Base-by-base conservation (phyloP, 2,113 vertebrate genomes). In the Rallus limicola region DNA sequence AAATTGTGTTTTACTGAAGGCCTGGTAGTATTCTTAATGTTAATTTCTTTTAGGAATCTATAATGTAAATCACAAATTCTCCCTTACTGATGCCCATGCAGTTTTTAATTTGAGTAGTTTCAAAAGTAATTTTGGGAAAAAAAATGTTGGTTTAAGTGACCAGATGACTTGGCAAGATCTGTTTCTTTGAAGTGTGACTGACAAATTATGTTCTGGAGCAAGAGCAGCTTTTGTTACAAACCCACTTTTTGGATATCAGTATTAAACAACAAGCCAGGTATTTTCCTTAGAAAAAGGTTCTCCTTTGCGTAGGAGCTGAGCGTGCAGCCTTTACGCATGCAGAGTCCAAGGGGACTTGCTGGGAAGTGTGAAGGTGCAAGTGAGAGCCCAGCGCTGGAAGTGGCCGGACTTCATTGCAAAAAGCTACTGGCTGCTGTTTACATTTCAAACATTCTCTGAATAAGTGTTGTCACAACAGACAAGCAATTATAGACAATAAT, bases 381-480 rank as follows among this genome's bases (percentile, higher is more conserved):
- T 1, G 28, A 50, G n/a, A 92, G 76, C 25, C 68, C 64, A 42
- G 82, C 7, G 48, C 20, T 9, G 5, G 13, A 26, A 8, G 2
- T 46, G 65, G 62, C 84, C 93, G 48, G 38, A 79, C 68, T 93
- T 86, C 76, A 70, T 3, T 52, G 56, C 53, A 71, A 60, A 96
- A 80, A 90, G 71, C 90, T 63, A 40, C 62, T 93, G 86, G 48
- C 82, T 93, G 82, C 77, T 87, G 92, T 90, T 96, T 95, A 91
- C 86, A 96, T 88, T 93, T 96, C 94, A 91, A 63, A 91, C 63
- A 82, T 92, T 92, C 67, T 76, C 91, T 34, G 50, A 72, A 16
- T 93, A 83, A 94, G 88, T 94, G 92, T 84, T 97, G 97, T 94
- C 88, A 96, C 91, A 97, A 95, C 95, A 96, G 87, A 86, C 82